Conservation (phyloP, 2,888 invertebrate species). For the Seira ritae region DNA sequence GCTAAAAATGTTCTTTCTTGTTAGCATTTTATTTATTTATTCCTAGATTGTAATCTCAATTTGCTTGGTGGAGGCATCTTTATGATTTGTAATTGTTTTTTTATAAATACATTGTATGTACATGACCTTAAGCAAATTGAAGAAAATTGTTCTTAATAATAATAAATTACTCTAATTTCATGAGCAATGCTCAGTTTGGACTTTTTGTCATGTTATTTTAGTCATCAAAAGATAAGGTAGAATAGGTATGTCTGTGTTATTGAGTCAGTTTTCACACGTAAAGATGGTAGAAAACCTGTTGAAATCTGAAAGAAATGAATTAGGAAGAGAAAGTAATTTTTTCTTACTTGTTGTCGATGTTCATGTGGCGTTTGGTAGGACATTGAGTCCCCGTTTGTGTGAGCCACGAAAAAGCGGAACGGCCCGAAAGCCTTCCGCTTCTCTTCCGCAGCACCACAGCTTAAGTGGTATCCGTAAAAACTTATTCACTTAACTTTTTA, state of each 20-base stretch:
- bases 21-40: too few relatives aligned
- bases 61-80: too few relatives aligned
- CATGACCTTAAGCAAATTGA: too few relatives aligned
- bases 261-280: not conserved
- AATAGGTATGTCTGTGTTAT: conserved; percentile 2
- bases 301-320: not conserved
- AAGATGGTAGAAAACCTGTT: not conserved
- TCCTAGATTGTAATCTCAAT: too few relatives aligned
- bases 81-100: too few relatives aligned
- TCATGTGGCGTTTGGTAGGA: conserved; percentile 74
- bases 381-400: conserved; percentile 74
- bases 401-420: conserved; percentile 74
- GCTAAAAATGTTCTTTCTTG: too few relatives aligned
- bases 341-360: conserved; percentile 74
- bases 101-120: too few relatives aligned
- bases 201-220: too few relatives aligned
- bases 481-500: conserved; percentile 54
- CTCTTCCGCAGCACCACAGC: conserved; percentile 73
- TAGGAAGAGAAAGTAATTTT: conserved; percentile 12
- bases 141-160: too few relatives aligned
- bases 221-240: too few relatives aligned
- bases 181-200: too few relatives aligned
- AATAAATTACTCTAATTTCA: too few relatives aligned
- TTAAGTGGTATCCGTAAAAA: conserved; percentile 70
- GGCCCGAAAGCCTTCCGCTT: conserved; percentile 73